Percentiles rank a stretch among this genome's conserved stretches.
These are phyloP conservation scores for Psittacula echo DNA, from an alignment of 2,797 vertebrate genomes.

Conservation along the genomic window DNA sequence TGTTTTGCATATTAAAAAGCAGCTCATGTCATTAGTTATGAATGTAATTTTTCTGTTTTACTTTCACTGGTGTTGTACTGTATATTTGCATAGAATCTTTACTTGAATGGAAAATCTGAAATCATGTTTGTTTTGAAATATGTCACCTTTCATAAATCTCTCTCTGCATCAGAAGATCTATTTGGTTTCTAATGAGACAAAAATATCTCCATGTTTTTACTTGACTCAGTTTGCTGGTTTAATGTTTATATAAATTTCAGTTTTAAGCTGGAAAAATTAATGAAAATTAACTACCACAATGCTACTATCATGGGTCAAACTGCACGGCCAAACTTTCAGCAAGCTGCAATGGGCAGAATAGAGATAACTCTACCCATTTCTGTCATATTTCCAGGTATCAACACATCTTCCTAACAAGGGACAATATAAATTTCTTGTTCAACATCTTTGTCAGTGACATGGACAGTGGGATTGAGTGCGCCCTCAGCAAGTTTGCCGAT, in stretches of 20 bases:
- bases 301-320: fast-evolving
- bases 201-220: background rate
- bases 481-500: too few relatives aligned
- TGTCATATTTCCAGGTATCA: background rate
- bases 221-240: background rate
- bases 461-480: too few relatives aligned
- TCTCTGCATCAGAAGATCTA: background rate
- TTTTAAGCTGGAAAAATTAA: background rate
- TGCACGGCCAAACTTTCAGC: background rate
- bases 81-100: background rate
- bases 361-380: background rate
- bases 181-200: background rate
- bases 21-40: background rate
- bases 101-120: background rate
- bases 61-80: background rate
- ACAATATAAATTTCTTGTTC: background rate
- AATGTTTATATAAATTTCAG: background rate
- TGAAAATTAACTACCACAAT: background rate
- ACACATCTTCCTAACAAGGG: background rate
- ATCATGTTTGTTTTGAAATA: background rate
- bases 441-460: too few relatives aligned
- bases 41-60: background rate
- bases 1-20: background rate
- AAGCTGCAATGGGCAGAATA: background rate
- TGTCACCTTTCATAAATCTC: background rate